phyloP scores from a whole-genome alignment of 2,888 invertebrate genomes.

The Lutraria lutraria region DNA sequence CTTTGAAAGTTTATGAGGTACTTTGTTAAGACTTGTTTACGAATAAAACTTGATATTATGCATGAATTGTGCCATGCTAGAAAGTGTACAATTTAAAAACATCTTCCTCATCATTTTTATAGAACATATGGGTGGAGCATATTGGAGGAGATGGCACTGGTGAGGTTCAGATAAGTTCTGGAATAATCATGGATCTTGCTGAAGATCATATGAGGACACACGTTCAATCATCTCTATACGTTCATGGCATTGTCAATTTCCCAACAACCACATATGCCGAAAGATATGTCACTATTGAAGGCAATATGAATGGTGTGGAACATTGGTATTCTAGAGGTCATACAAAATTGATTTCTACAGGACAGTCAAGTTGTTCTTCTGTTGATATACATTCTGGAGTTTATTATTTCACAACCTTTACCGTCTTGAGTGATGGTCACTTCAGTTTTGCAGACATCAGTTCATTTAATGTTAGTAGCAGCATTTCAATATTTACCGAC shows the following conservation, averaged over 20 bases:
- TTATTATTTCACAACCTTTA: slow-evolving; percentile 71
- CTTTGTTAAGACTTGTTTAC: not conserved
- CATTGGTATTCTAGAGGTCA: slow-evolving; percentile 71
- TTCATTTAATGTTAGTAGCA: slow-evolving; percentile 50
- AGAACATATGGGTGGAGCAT: slow-evolving; percentile 59
- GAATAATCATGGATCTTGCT: slow-evolving; percentile 62
- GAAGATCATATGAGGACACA: slow-evolving; percentile 62
- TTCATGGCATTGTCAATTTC: slow-evolving; percentile 59
- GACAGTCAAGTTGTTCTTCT: slow-evolving; percentile 63
- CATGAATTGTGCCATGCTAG: not conserved
- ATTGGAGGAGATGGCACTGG: slow-evolving; percentile 75
- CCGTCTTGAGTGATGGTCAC: slow-evolving; percentile 67
- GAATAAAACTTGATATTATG: not conserved
- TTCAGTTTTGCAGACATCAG: slow-evolving; percentile 57
- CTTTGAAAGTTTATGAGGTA: not conserved
- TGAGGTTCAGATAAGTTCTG: slow-evolving; percentile 59
- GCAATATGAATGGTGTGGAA: slow-evolving; percentile 72
- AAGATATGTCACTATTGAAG: slow-evolving; percentile 62
- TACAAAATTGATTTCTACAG: slow-evolving; percentile 63
- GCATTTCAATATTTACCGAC: slow-evolving; percentile 55
- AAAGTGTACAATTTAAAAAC: not conserved
- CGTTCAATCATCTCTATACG: slow-evolving; percentile 67
- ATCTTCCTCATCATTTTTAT: slow-evolving; percentile 6
- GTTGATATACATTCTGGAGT: slow-evolving; percentile 39
- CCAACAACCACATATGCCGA: slow-evolving; percentile 71